Evolutionary conservation across 2,888 invertebrate species (phyloP), one percentile per base, ranked within the genome.

Genomic region (Pemphredon lugubris): DNA sequence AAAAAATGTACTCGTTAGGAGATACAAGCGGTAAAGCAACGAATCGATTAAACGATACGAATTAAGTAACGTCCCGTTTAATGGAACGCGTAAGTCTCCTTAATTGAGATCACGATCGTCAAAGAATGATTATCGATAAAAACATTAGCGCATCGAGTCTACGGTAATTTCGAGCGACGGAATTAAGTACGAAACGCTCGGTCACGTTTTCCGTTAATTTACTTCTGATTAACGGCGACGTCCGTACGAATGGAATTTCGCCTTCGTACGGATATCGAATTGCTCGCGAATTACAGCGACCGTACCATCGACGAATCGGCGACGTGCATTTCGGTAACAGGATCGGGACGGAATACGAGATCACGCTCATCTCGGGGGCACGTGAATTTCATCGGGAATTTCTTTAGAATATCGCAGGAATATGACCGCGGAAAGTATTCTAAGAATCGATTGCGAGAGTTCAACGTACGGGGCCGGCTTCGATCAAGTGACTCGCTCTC

Each of bases 381-480:
- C 20, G n/a, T 20, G 61, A 51, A 51, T 59, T 58, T 58, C 45
- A 58, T 67, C 48, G 42, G 4, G 20, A 47, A 61, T n/a, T 63
- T 32, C 48, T 21, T 30, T 37, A 13, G 67, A 48, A 44, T 21
- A 47, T 45, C 50, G 9, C 18, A 18, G 34, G 18, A 51, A 55
- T 54, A 60, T 51, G 58, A 50, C 40, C 51, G 14, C 39, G 55
- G 60, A 60, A 67, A 68, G 70, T 61, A 55, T 68, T 71, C 70
- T 51, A 60, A 50, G 67, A 71, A 71, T 71, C 70, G 70, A 71
- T 68, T 47, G 45, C 34, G 6, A 42, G 60, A 68, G 70, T 67
- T 71, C 68, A 71, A 67, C 39, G 70, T 26, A 67, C 60, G 47
- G 54, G n/a, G 20, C 53, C 1, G 14, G 9, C 30, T 50, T 32